A percentile compares a stretch with the other conserved stretches of the same genome.
These are phyloP conservation scores for Morelia viridis DNA, from an alignment of 2,797 vertebrate species.

Conservation along the genomic window DNA sequence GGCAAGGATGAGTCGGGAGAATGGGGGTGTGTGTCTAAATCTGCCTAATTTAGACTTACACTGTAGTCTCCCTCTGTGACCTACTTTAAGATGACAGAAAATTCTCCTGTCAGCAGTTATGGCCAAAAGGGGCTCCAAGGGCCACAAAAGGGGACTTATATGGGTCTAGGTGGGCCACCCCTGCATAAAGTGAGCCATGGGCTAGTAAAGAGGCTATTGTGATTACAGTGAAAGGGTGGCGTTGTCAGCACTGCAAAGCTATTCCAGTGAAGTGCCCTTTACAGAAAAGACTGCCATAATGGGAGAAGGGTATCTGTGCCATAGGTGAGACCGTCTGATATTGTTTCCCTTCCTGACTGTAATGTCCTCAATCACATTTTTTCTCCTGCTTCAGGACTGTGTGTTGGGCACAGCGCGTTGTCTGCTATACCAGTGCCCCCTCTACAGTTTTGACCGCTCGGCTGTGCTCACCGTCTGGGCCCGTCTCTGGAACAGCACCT, in stretches of 20 bases:
- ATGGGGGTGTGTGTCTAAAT: background rate
- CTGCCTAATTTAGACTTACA: background rate
- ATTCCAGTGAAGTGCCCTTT: background rate
- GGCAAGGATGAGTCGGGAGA: background rate
- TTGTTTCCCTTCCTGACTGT: background rate
- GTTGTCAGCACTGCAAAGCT: background rate
- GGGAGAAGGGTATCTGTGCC: background rate
- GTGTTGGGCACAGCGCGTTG: slow-evolving; percentile 83
- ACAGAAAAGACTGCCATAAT: background rate
- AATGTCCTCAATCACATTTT: background rate
- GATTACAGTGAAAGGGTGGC: background rate
- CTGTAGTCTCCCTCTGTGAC: background rate
- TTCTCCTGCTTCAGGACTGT: slow-evolving; percentile 79
- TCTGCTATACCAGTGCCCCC: slow-evolving; percentile 83
- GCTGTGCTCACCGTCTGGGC: slow-evolving; percentile 82
- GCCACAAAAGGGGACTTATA: background rate
- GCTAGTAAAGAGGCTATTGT: background rate
- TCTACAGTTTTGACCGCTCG: slow-evolving; percentile 83
- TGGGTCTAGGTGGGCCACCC: background rate
- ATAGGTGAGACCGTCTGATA: background rate
- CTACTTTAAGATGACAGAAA: background rate
- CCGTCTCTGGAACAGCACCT: slow-evolving; percentile 91
- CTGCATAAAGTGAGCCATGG: background rate
- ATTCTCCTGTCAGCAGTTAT: background rate
- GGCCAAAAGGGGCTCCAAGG: background rate